A percentile compares a stretch with the other conserved stretches of the same genome.
These are phyloP conservation scores for Noctilio leporinus DNA, from an alignment of 2,113 vertebrate genomes.

Conservation along the genomic window DNA sequence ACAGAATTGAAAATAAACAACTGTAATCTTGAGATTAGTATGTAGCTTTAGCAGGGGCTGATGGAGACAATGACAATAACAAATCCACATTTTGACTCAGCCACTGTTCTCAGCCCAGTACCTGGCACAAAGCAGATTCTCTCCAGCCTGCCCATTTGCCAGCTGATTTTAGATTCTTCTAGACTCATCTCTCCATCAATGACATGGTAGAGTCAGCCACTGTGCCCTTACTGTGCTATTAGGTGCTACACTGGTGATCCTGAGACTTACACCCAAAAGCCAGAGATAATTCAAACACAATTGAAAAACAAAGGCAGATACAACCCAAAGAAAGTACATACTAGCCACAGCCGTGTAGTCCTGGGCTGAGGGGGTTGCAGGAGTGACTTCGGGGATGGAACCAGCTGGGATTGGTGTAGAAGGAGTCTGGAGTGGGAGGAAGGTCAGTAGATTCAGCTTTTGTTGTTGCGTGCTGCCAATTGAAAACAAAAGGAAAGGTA, in stretches of 20 bases:
- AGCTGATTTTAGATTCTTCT: neutral
- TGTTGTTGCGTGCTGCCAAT: neutral
- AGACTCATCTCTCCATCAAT: neutral
- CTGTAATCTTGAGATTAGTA: neutral
- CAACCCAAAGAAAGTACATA: neutral
- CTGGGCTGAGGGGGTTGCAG: neutral
- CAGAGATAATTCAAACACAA: neutral
- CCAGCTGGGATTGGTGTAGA: neutral
- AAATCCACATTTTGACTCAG: neutral
- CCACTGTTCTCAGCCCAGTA: neutral
- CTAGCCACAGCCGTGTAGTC: neutral
- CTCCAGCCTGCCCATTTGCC: neutral
- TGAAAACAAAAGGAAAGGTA: neutral
- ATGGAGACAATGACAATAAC: neutral
- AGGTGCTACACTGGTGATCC: neutral
- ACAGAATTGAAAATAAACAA: neutral
- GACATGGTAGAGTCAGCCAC: neutral
- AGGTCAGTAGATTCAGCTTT: neutral
- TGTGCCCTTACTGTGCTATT: neutral
- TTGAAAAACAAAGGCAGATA: neutral
- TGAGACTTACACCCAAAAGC: neutral
- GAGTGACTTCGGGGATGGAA: accelerated
- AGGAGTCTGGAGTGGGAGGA: neutral
- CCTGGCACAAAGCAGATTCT: neutral
- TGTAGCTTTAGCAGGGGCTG: neutral